A percentile compares a stretch with the other conserved stretches of the same genome.
These are phyloP conservation scores for Gastrophryne carolinensis DNA, from an alignment of 2,797 vertebrate genomes.

Conservation along the genomic window DNA sequence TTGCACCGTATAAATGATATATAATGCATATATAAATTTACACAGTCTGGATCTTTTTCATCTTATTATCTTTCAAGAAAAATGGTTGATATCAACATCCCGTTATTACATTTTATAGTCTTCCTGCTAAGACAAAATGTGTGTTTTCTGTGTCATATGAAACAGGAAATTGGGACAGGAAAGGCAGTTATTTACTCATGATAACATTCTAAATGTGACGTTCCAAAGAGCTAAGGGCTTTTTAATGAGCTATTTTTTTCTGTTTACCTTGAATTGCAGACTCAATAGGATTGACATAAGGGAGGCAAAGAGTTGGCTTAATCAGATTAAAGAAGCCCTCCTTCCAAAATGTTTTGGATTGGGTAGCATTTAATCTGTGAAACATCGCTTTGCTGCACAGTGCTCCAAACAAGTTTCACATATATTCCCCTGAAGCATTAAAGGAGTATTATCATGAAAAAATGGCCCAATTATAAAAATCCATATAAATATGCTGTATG, in stretches of 20 bases:
- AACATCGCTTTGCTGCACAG: too few relatives aligned
- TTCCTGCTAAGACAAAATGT: background rate
- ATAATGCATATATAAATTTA: background rate
- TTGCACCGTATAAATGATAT: background rate
- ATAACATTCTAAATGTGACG: background rate
- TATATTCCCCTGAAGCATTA: too few relatives aligned
- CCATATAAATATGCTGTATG: too few relatives aligned
- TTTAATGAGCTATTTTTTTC: background rate
- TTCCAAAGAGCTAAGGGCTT: background rate
- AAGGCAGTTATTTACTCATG: conserved; percentile 2
- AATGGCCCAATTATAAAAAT: too few relatives aligned
- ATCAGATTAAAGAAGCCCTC: too few relatives aligned
- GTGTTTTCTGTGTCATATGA: conserved; percentile 3
- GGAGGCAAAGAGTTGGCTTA: too few relatives aligned
- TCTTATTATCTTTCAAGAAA: conserved; percentile 15
- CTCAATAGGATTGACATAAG: too few relatives aligned
- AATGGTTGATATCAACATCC: background rate
- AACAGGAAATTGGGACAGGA: conserved; percentile 3
- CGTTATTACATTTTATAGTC: conserved; percentile 20
- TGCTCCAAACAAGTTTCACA: too few relatives aligned
- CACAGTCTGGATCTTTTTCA: background rate
- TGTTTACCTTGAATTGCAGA: too few relatives aligned
- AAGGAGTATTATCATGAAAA: too few relatives aligned
- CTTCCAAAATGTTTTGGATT: too few relatives aligned
- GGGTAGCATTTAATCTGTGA: too few relatives aligned